A percentile compares a stretch with the other conserved stretches of the same genome.
These are phyloP conservation scores for Amiota communis DNA, from an alignment of 2,888 invertebrate genomes.

Conservation along the genomic window DNA sequence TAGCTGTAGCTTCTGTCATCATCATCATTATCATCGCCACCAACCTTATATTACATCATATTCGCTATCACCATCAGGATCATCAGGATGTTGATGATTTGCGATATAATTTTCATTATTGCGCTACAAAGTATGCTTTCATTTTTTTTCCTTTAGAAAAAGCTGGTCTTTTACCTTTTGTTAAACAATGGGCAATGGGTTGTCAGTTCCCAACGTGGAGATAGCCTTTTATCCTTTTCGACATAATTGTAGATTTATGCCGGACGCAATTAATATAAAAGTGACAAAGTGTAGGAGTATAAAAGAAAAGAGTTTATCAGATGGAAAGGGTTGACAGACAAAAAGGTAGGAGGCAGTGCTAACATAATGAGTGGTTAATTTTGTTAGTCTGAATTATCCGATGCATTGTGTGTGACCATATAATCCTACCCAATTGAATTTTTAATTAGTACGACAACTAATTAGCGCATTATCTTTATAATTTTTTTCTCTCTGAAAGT, in stretches of 20 bases:
- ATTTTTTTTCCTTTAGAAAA: conserved; percentile 4
- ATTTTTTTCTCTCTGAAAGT: too few relatives aligned
- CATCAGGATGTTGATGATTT: conserved; percentile 5
- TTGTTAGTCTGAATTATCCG: neutral
- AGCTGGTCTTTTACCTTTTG: neutral
- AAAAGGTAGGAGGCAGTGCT: too few relatives aligned
- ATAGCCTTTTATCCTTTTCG: neutral
- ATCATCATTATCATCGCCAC: too few relatives aligned
- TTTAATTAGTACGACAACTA: conserved; percentile 18
- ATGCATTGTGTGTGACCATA: neutral
- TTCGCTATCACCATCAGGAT: conserved; percentile 1
- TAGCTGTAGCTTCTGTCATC: too few relatives aligned
- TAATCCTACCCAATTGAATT: conserved; percentile 21
- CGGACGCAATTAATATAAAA: conserved; percentile 22
- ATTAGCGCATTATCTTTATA: neutral
- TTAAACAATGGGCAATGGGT: conserved; percentile 15
- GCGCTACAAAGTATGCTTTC: conserved; percentile 13
- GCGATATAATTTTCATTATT: neutral
- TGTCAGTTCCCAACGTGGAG: neutral
- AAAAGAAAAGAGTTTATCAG: neutral
- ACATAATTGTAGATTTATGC: conserved; percentile 21
- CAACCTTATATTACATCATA: neutral
- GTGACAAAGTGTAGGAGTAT: neutral
- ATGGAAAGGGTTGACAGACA: too few relatives aligned
- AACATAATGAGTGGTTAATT: conserved; percentile 11